Conservation (phyloP, 2,797 vertebrate genomes). For the Picus viridis region DNA sequence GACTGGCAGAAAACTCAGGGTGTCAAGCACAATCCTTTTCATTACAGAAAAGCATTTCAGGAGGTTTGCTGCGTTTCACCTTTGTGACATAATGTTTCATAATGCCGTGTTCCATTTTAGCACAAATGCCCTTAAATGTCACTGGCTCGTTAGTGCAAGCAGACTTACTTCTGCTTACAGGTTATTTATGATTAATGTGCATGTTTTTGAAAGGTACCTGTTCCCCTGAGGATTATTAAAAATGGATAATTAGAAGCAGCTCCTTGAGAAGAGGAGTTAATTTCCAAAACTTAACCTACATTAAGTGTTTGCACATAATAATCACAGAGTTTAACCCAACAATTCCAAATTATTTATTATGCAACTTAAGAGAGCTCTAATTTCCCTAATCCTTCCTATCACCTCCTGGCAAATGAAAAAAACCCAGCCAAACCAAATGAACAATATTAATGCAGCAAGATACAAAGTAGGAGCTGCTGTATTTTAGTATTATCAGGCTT, state of each 20-base stretch:
- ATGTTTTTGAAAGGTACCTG: conserved; percentile 42
- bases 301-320: conserved; percentile 8
- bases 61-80: not conserved
- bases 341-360: not conserved
- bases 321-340: not conserved
- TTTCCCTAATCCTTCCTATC: not conserved
- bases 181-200: conserved; percentile 46
- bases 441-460: not conserved
- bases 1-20: not conserved
- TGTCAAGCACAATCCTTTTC: not conserved
- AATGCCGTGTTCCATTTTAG: not conserved
- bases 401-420: not conserved
- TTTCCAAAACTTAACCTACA: conserved; percentile 17
- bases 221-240: conserved; percentile 44
- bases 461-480: not conserved
- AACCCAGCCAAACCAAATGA: not conserved
- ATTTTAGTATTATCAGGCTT: not conserved
- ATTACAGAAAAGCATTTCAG: not conserved
- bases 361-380: not conserved
- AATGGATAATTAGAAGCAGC: conserved; percentile 29
- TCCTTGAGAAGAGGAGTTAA: not conserved
- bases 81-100: not conserved
- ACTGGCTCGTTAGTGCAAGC: conserved; percentile 34
- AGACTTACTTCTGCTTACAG: conserved; percentile 17
- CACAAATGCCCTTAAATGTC: conserved; percentile 41